Evolutionary conservation across 2,888 invertebrate genomes (phyloP), one percentile per base, ranked within the genome.

Genomic region (Drosophila falleni): DNA sequence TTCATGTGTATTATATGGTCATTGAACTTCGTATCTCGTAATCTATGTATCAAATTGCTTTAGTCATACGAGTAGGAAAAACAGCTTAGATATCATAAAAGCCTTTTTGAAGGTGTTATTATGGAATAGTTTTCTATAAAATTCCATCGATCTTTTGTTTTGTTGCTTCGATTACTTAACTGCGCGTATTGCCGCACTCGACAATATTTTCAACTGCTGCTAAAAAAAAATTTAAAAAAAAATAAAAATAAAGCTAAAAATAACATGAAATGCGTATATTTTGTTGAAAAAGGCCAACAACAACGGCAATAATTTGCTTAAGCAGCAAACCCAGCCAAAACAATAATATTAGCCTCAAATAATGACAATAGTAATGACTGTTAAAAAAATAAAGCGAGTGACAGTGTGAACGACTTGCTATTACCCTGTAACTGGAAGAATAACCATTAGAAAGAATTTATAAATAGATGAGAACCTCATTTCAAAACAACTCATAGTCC

Each of bases 261-360:
- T 76, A 80, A 66, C 44, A 55, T 50, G 47, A 65, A 61, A 33
- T 29, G 11, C 41, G 41, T 42, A 78, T 71, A 84, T 87, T 81
- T 75, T 81, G 44, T 31, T 53, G n/a, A 13, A 46, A 46, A 62
- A 31, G 49, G 49, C 37, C 65, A 70, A 51, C 51, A 59, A 60
- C 51, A 55, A 63, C 53, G 54, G 31, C 44, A 42, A 31, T 55
- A 78, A 80, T 70, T 70, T 67, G 71, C 71, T 47, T 54, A 61
- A 62, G 55, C 69, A 71, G 74, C 71, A 61, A 76, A 23, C 42
- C 13, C 46, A 50, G 19, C 31, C 54, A 58, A 76, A 82, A 72
- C 86, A 82, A 73, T 60, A 80, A 83, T 71, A 75, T 72, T 72
- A 63, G 55, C 54, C 56, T 51, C 70, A 75, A 86, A 69, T 69